Conservation (phyloP, 2,113 vertebrate genomes). For the Scomber scombrus region DNA sequence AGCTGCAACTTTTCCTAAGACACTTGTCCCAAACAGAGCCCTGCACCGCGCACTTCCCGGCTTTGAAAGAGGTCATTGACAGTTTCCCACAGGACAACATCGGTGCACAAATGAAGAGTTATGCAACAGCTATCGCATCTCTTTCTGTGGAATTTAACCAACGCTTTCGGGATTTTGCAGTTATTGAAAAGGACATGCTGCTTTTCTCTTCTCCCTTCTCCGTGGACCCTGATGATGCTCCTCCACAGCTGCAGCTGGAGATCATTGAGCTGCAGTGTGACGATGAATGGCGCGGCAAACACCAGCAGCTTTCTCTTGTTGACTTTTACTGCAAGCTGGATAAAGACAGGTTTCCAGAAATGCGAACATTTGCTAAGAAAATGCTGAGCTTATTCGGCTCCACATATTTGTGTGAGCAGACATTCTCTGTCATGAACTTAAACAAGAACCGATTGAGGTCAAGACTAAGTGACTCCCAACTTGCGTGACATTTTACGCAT, state of each 20-base stretch:
- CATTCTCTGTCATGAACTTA: background rate
- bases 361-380: background rate
- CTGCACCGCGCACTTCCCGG: too few relatives aligned
- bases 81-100: too few relatives aligned
- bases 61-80: too few relatives aligned
- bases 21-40: too few relatives aligned
- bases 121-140: too few relatives aligned
- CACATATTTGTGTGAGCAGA: background rate
- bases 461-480: background rate
- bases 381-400: conserved; percentile 4
- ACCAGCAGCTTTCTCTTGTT: background rate
- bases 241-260: background rate
- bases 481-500: background rate
- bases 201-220: background rate
- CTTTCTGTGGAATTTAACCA: too few relatives aligned
- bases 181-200: background rate
- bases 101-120: too few relatives aligned
- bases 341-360: background rate
- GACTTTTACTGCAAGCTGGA: background rate
- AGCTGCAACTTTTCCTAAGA: too few relatives aligned
- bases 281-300: background rate
- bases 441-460: background rate
- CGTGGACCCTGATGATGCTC: too few relatives aligned
- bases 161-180: too few relatives aligned
- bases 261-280: conserved; percentile 1